Evolutionary conservation across 1,140 invertebrate genomes (phyloP).

Genomic region (Ips typographus): DNA sequence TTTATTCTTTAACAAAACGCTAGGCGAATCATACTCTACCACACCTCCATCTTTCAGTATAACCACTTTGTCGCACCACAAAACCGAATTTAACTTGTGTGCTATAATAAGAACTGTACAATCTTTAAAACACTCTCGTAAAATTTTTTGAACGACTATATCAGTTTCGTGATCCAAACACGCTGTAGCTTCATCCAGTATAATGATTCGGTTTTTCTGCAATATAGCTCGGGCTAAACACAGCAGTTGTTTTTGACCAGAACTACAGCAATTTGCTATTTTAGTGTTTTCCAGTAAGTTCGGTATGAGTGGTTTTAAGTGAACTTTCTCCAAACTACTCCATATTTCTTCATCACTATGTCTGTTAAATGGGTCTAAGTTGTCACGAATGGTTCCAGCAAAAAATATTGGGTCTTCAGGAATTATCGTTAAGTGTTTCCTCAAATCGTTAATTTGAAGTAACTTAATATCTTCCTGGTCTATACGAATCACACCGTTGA

Average conservation of each 20-base stretch:
- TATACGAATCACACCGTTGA: constrained; percentile 59
- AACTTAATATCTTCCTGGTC: constrained; percentile 59
- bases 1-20: constrained; percentile 62
- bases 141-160: constrained; percentile 68
- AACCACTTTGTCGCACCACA: constrained; percentile 74
- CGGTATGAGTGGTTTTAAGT: constrained; percentile 41
- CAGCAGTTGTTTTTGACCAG: constrained; percentile 76
- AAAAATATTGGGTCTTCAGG: constrained; percentile 21
- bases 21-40: constrained; percentile 73
- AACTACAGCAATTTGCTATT: constrained; percentile 69
- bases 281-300: constrained; percentile 56
- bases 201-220: constrained; percentile 71
- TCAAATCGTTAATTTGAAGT: constrained; percentile 78
- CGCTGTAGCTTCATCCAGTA: constrained; percentile 76
- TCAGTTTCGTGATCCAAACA: constrained; percentile 71
- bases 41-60: constrained; percentile 68
- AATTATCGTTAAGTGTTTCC: constrained; percentile 50
- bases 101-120: constrained; percentile 83
- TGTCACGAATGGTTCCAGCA: constrained; percentile 9
- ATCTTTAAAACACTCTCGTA: constrained; percentile 65
- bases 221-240: constrained; percentile 76
- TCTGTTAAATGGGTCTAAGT: constrained; percentile 63
- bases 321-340: constrained; percentile 47
- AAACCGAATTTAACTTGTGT: constrained; percentile 78
- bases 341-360: constrained; percentile 65